A percentile compares a stretch with the other conserved stretches of the same genome.
These are phyloP conservation scores for Pentalonia nigronervosa DNA, from an alignment of 1,140 invertebrate genomes.

Conservation along the genomic window DNA sequence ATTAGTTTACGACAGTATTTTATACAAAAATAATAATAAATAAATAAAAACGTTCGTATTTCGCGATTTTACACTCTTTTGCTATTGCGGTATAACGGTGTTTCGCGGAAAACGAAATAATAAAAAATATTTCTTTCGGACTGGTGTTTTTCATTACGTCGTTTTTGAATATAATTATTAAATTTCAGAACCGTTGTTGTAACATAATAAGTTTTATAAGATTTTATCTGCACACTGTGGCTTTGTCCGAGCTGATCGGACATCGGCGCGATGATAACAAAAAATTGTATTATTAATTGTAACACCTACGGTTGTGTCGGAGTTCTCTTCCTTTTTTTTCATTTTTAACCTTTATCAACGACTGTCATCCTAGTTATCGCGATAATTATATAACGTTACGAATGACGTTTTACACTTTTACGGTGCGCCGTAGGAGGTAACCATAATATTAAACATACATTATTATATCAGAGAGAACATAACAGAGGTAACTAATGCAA, in stretches of 20 bases:
- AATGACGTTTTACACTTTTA: too few relatives aligned
- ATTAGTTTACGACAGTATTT: constrained; percentile 21
- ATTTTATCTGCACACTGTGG: too few relatives aligned
- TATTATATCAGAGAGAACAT: too few relatives aligned
- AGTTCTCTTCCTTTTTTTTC: neutral
- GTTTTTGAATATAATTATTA: neutral
- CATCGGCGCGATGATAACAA: neutral
- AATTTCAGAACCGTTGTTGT: neutral
- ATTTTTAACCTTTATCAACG: neutral
- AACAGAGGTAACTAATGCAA: neutral
- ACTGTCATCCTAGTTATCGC: neutral
- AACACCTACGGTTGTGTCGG: neutral
- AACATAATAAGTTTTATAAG: neutral
- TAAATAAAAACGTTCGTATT: neutral
- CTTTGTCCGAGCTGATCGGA: neutral
- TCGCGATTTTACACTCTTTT: neutral
- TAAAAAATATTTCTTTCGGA: neutral
- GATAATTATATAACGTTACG: neutral
- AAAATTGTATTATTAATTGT: neutral
- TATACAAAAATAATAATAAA: constrained; percentile 1
- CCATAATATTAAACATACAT: too few relatives aligned
- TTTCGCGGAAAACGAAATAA: neutral
- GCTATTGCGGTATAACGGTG: neutral
- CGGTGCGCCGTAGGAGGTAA: too few relatives aligned
- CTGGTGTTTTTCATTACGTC: neutral